Evolutionary conservation across 2,797 vertebrate species (phyloP).

Genomic region (Babyrousa celebensis): DNA sequence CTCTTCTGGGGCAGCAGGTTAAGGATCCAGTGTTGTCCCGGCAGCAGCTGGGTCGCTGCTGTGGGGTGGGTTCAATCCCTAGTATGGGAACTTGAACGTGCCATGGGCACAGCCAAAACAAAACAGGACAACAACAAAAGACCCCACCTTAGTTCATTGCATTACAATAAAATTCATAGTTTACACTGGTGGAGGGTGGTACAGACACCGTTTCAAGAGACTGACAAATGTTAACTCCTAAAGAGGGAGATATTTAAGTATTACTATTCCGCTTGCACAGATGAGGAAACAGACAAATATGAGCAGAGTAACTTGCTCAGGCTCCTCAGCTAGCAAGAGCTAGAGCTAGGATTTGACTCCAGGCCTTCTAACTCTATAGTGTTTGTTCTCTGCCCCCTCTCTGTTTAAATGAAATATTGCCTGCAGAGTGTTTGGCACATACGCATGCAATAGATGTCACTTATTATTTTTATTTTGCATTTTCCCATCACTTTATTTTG

Average conservation of each 20-base stretch:
- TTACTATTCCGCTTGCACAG: neutral
- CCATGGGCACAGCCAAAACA: too few relatives aligned
- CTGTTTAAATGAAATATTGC: constrained; percentile 74
- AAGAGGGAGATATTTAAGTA: neutral
- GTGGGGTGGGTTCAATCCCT: too few relatives aligned
- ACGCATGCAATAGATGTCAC: constrained; percentile 82
- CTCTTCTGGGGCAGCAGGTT: too few relatives aligned
- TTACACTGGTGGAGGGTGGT: neutral
- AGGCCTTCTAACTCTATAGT: neutral
- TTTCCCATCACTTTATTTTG: constrained; percentile 85
- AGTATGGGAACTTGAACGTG: too few relatives aligned
- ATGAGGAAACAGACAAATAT: constrained; percentile 36
- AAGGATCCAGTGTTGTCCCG: too few relatives aligned
- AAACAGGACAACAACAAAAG: too few relatives aligned
- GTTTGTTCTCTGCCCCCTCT: neutral
- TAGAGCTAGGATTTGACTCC: neutral
- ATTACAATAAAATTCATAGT: neutral
- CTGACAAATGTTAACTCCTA: neutral
- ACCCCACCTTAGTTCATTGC: neutral
- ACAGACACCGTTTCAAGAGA: neutral
- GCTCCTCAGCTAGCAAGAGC: neutral
- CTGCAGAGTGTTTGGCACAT: constrained; percentile 80
- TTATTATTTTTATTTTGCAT: constrained; percentile 85
- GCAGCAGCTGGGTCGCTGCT: too few relatives aligned
- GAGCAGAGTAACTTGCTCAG: neutral